Conservation (phyloP, 2,888 invertebrate species). For the Eilema caniola region DNA sequence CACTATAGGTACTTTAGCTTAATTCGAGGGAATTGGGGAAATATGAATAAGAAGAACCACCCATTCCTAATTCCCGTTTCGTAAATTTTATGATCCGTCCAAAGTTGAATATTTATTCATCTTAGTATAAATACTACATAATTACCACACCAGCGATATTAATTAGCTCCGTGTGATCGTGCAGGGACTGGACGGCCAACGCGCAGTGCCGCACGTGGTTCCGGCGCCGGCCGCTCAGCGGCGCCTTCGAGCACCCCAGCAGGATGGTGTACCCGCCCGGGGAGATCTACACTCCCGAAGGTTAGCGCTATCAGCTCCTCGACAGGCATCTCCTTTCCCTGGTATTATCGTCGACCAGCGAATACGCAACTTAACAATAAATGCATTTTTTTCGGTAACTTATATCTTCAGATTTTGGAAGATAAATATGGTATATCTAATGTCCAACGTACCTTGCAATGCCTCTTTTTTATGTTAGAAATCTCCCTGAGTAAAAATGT, state of each 20-base stretch:
- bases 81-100: too few relatives aligned
- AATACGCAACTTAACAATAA: not conserved
- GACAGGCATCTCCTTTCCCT: not conserved
- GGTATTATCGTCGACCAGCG: not conserved
- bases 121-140: too few relatives aligned
- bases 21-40: too few relatives aligned
- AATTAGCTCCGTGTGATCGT: too few relatives aligned
- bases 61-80: too few relatives aligned
- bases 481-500: too few relatives aligned
- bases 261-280: conserved; percentile 98
- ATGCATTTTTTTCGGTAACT: not conserved
- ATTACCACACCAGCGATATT: not conserved
- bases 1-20: too few relatives aligned
- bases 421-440: not conserved
- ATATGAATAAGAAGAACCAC: too few relatives aligned
- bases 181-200: conserved; percentile 96
- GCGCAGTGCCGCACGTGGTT: conserved; percentile 96
- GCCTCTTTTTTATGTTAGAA: too few relatives aligned
- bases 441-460: too few relatives aligned
- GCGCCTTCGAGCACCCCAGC: conserved; percentile 96
- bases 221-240: conserved; percentile 93
- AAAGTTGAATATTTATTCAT: too few relatives aligned
- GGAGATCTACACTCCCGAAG: conserved; percentile 92
- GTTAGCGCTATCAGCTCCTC: conserved; percentile 51
- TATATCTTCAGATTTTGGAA: not conserved